These are phyloP conservation scores for Archocentrus centrarchus DNA, from an alignment of 2,113 vertebrate genomes.

Conservation along the genomic window DNA sequence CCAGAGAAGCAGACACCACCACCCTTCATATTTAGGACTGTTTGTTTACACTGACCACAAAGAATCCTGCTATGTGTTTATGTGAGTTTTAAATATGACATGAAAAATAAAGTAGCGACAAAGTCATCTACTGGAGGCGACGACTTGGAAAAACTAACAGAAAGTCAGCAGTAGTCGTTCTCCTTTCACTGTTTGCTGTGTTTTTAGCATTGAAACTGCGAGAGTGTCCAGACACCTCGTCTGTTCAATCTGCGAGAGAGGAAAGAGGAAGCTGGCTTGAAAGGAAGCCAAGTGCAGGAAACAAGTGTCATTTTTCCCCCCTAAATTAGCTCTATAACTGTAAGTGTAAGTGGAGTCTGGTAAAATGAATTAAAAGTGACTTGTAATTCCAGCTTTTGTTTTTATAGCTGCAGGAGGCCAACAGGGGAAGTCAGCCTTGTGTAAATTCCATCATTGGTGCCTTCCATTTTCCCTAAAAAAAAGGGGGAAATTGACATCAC, in stretches of 20 bases:
- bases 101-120: constrained; percentile 40
- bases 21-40: constrained; percentile 29
- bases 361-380: constrained; percentile 33
- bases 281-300: constrained; percentile 11
- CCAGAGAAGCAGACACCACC: constrained; percentile 8
- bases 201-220: constrained; percentile 2
- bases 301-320: constrained; percentile 2
- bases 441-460: background rate
- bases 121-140: background rate
- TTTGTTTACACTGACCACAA: constrained; percentile 41
- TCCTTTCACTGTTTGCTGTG: constrained; percentile 15
- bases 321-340: constrained; percentile 33
- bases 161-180: constrained; percentile 12
- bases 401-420: background rate
- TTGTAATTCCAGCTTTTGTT: constrained; percentile 27
- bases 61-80: constrained; percentile 25
- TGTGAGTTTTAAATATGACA: constrained; percentile 50
- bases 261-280: constrained; percentile 39
- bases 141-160: constrained; percentile 44
- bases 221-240: constrained; percentile 23
- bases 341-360: background rate
- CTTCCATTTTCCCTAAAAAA: background rate
- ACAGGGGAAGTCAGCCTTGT: constrained; percentile 1
- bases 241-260: background rate
- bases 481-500: background rate